Evolutionary conservation across 2,888 invertebrate genomes (phyloP).

Genomic region (Omphaloscelis lunosa): DNA sequence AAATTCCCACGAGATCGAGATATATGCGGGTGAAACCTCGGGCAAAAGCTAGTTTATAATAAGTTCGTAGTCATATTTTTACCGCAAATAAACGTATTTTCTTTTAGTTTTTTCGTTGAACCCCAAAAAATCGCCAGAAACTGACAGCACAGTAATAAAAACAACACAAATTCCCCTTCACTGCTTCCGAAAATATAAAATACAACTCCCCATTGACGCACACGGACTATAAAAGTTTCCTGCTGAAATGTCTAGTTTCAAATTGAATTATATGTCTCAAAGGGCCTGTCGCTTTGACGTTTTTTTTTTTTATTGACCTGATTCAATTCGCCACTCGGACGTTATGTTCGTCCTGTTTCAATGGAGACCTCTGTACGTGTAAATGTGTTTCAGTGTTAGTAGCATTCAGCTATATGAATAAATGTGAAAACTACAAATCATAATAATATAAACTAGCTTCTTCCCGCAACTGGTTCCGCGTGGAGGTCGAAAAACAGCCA

Average conservation of each 20-base stretch:
- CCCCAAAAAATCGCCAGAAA: background rate
- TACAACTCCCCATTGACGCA: slow-evolving; percentile 45
- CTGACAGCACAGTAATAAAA: background rate
- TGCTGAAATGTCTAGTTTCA: slow-evolving; percentile 59
- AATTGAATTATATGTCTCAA: slow-evolving; percentile 73
- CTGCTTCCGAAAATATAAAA: slow-evolving; percentile 22
- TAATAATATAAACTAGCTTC: too few species aligned
- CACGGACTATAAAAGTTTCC: slow-evolving; percentile 53
- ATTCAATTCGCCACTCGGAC: slow-evolving; percentile 55
- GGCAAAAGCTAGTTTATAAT: too few species aligned
- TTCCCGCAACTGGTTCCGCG: too few species aligned
- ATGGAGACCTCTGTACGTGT: background rate
- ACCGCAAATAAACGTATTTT: too few species aligned
- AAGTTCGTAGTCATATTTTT: too few species aligned
- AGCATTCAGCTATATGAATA: background rate
- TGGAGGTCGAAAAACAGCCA: too few species aligned
- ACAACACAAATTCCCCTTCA: slow-evolving; percentile 31
- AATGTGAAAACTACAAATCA: background rate
- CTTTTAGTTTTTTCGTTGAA: background rate
- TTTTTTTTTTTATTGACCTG: slow-evolving; percentile 67
- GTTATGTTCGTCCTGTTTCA: slow-evolving; percentile 4
- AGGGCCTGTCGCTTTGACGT: slow-evolving; percentile 67
- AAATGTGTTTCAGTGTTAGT: slow-evolving; percentile 1
- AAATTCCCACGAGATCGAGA: too few species aligned
- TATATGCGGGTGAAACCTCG: too few species aligned